Percentiles rank a stretch among this genome's conserved stretches.
These are phyloP conservation scores for Tinamus major DNA, from an alignment of 2,797 vertebrate genomes.

Conservation along the genomic window DNA sequence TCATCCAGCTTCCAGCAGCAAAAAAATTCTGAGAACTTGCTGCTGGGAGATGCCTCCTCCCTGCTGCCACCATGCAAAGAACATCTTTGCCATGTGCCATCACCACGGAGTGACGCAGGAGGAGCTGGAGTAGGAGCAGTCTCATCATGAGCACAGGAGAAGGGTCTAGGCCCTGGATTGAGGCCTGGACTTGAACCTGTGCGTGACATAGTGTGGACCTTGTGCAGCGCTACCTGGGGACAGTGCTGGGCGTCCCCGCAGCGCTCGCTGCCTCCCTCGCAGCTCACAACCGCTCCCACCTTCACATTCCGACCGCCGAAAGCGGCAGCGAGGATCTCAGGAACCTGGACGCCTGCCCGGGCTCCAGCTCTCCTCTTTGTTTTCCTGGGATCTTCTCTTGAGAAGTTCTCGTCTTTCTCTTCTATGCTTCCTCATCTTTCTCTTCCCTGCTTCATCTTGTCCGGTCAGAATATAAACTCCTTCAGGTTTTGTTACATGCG, in stretches of 20 bases:
- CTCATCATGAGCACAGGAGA: neutral
- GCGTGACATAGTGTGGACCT: neutral
- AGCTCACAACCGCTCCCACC: neutral
- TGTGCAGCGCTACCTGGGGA: neutral
- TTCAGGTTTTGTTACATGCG: neutral
- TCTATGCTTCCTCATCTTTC: neutral
- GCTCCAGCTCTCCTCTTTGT: neutral
- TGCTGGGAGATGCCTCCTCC: neutral
- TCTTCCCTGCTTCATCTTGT: neutral
- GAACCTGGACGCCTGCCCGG: rapidly evolving
- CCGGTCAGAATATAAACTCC: neutral
- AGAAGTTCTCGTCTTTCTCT: neutral
- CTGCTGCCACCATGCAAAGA: neutral
- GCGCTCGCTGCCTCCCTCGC: neutral
- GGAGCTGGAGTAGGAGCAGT: too few species aligned
- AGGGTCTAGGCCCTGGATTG: neutral
- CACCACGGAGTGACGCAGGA: neutral
- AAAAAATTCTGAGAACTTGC: neutral
- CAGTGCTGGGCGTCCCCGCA: neutral
- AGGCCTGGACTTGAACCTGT: neutral
- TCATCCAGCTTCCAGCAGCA: neutral
- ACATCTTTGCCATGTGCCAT: neutral
- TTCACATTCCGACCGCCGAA: neutral
- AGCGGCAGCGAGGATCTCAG: rapidly evolving
- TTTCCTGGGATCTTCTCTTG: neutral